Evolutionary conservation across 2,797 vertebrate species (phyloP).

Genomic region (Melanotaenia pygmaea): DNA sequence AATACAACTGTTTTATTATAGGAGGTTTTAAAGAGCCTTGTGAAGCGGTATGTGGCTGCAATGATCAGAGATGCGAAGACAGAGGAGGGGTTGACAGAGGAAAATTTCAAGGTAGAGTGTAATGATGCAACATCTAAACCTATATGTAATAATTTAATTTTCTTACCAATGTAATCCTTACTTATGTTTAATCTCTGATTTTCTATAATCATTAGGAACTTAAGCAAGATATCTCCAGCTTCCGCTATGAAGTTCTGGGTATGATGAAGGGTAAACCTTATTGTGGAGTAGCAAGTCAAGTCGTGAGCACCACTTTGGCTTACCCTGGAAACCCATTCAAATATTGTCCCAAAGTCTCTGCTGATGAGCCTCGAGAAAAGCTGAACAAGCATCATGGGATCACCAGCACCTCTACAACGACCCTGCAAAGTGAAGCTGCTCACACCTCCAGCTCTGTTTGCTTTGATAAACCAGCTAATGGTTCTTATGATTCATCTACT

Average conservation of each 20-base stretch:
- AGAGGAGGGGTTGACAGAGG: conserved; percentile 94
- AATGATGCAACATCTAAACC: background rate
- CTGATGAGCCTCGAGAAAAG: conserved; percentile 78
- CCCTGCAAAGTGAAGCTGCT: conserved; percentile 75
- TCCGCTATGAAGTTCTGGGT: conserved; percentile 96
- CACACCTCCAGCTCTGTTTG: conserved; percentile 66
- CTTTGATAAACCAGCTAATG: conserved; percentile 77
- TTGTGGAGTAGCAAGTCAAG: conserved; percentile 69
- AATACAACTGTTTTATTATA: conserved; percentile 60
- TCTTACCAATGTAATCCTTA: background rate
- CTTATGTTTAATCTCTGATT: conserved; percentile 28
- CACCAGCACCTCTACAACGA: conserved; percentile 45
- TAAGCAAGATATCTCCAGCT: conserved; percentile 98
- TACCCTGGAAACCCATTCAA: conserved; percentile 85
- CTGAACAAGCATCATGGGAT: conserved; percentile 83
- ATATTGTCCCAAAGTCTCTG: conserved; percentile 73
- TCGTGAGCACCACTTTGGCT: conserved; percentile 75
- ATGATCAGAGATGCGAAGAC: conserved; percentile 98
- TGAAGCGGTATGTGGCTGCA: conserved; percentile 96
- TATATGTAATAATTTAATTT: background rate
- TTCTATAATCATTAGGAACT: conserved; percentile 85
- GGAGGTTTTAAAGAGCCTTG: conserved; percentile 94
- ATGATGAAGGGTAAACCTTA: conserved; percentile 87
- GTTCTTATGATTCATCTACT: conserved; percentile 72
- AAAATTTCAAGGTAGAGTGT: conserved; percentile 94